Evolutionary conservation across 2,797 vertebrate species (phyloP), one percentile per base, ranked within the genome.

Genomic region (Sebastes nivosus): DNA sequence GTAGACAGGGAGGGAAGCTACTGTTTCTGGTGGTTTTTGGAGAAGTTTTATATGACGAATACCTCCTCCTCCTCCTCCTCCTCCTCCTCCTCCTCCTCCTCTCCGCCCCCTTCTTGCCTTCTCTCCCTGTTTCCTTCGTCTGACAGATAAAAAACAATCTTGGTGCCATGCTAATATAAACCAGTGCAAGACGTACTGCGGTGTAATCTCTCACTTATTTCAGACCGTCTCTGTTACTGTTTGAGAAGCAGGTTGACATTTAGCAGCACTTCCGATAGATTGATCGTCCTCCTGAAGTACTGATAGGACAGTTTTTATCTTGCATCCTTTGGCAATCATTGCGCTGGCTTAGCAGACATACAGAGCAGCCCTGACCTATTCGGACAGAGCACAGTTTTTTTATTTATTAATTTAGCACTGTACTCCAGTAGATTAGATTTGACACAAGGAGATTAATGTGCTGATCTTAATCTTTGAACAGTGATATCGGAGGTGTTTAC

Each of bases 21-120:
- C 82, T 75, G 80, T 87, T 89, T 84, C 67, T 82, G 57, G 78
- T 82, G 75, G 64, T 88, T 89, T 82, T 77, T 80, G 30, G 24
- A 79, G 64, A 25, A 10, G 67, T 80, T 72, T 72, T 61, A 69
- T 72, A 22, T 76, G 80, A 76, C 59, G 14, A 42, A 27, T 52
- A 50, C 24, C 22, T 60, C 20, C 10, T 13, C 8, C 46, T n/a
- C n/a, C n/a, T n/a, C n/a, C n/a, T n/a, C n/a, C n/a, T n/a, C n/a
- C n/a, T 38, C 4, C 4, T 36, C 11, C 12, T 38, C 12, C 11
- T 12, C 34, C 11, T 38, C 36, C 5, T 34, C 18, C 36, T 38
- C n/a, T 6, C 25, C 18, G 6, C 11, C 4, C 24, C 57, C 16
- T 32, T 32, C 27, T 59, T 18, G 5, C 9, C n/a, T 52, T 36